These are phyloP conservation scores for Sphenopsis melanotis DNA, from an alignment of 2,797 vertebrate genomes.

Conservation along the genomic window DNA sequence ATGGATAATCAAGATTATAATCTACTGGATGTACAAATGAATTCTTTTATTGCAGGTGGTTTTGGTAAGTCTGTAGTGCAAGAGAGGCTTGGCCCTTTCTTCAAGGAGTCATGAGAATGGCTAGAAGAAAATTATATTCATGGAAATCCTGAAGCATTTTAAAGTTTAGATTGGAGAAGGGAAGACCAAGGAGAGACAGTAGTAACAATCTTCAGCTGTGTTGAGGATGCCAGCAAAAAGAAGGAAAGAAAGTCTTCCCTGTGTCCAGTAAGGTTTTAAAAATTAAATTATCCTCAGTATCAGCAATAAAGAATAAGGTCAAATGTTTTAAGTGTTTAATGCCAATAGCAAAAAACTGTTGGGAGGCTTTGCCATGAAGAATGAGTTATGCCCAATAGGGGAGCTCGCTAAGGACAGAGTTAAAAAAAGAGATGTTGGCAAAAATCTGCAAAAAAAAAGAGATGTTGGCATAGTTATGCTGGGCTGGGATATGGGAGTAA, in stretches of 20 bases:
- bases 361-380: neutral
- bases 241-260: neutral
- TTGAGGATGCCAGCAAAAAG: neutral
- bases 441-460: neutral
- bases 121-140: neutral
- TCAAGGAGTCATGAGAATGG: neutral
- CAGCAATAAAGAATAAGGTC: neutral
- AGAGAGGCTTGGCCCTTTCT: neutral
- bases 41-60: neutral
- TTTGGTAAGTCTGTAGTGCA: neutral
- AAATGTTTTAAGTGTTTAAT: neutral
- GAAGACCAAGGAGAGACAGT: neutral
- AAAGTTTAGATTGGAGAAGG: neutral
- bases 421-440: neutral
- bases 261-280: neutral
- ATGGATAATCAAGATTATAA: neutral
- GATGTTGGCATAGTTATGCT: neutral
- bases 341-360: neutral
- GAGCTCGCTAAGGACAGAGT: accelerated
- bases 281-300: neutral
- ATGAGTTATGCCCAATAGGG: neutral
- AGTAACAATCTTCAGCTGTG: neutral
- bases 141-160: neutral
- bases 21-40: neutral
- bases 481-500: neutral